Evolutionary conservation across 2,113 vertebrate genomes (phyloP), one percentile per base, ranked within the genome.

Genomic region (Meriones unguiculatus): DNA sequence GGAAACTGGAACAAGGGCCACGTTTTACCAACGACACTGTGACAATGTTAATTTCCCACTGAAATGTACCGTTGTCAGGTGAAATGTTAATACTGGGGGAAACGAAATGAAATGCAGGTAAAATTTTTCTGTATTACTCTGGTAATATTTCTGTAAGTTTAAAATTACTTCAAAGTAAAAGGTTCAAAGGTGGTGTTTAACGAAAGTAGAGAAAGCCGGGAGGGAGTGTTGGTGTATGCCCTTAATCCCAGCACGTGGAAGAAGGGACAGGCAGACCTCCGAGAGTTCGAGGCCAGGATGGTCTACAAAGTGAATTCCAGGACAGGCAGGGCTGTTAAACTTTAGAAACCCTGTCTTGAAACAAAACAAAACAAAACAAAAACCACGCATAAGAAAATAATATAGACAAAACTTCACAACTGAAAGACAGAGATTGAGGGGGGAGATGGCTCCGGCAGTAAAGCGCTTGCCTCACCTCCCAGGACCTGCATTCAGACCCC

Each of bases 161-260:
- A 87, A 91, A 86, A 24, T 70, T 35, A 81, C 70, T 76, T 76
- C 77, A 88, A 86, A 97, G 90, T 87, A 75, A 77, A 85, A 95
- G 65, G 84, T 22, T 69, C 80, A 92, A 94, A 96, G 59, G 76
- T 25, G 11, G 12, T n/a, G 76, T 50, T 86, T 25, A 22, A 32
- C 57, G 90, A 92, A 93, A 91, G 80, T 5, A 91, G 77, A 92
- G 65, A 84, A 15, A 57, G 57, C 57, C 4, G 57, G 57, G 57
- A 12, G 57, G 57, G 57, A 12, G 15, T 57, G 57, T 12, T 57
- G 57, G 57, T 15, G 12, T 15, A 57, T 13, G 57, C 57, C 57
- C 15, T 13, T 57, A 57, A 57, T 57, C 57, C 57, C 57, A 57
- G 57, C 57, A 57, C 57, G 12, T 3, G 57, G 57, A 57, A 15